Conservation (phyloP, 2,797 vertebrate species). For the Alectoris magna region DNA sequence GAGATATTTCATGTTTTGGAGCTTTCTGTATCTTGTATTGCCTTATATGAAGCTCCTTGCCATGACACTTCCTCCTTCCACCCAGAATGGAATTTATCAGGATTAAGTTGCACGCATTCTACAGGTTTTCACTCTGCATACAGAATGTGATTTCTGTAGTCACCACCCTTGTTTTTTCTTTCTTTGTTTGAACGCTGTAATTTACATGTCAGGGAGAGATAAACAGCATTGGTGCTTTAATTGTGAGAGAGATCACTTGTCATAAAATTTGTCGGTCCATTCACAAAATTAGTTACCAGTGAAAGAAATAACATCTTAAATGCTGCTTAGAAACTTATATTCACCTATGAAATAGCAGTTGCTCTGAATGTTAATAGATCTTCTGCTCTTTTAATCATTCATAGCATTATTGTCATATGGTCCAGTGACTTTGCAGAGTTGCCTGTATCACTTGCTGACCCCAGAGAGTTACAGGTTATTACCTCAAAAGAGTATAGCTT, state of each 20-base stretch:
- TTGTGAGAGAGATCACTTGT: background rate
- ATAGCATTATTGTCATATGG: background rate
- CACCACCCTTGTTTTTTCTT: background rate
- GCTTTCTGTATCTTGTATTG: background rate
- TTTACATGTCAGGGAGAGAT: background rate
- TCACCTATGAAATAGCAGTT: constrained; percentile 1
- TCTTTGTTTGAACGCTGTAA: background rate
- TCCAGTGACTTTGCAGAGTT: background rate
- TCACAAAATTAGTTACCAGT: constrained; percentile 12
- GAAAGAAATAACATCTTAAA: background rate
- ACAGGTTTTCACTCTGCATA: background rate
- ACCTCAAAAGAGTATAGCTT: background rate
- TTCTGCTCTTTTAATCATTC: background rate
- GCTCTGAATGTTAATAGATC: background rate
- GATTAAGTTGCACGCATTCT: background rate
- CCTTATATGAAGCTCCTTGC: background rate
- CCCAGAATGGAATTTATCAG: rapidly evolving
- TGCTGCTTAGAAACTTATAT: background rate
- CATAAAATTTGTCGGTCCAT: background rate
- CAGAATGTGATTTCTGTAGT: background rate
- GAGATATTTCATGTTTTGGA: background rate
- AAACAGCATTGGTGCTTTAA: constrained; percentile 1
- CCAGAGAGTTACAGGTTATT: background rate
- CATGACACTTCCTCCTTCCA: background rate
- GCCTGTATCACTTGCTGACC: background rate